phyloP scores from a whole-genome alignment of 2,888 invertebrate species.

The Keiferia lycopersicella region DNA sequence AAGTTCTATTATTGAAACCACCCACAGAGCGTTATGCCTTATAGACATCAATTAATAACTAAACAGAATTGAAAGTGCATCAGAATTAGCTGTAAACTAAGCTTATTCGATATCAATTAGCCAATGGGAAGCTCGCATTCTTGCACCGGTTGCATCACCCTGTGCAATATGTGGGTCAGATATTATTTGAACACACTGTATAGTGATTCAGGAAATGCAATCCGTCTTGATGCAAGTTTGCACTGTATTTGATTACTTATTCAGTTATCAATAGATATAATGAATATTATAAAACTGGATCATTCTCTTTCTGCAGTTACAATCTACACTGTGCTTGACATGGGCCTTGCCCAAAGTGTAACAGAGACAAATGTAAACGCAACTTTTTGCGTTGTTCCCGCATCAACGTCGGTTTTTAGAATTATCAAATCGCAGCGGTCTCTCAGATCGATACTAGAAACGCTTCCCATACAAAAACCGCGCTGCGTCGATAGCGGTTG shows the following conservation, averaged over 20 bases:
- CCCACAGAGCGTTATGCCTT: neutral
- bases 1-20: neutral
- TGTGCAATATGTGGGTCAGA: constrained; percentile 47
- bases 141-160: constrained; percentile 53
- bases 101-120: constrained; percentile 27
- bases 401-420: too few relatives aligned
- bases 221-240: neutral
- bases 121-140: constrained; percentile 36
- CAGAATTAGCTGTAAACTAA: constrained; percentile 14
- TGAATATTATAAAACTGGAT: too few relatives aligned
- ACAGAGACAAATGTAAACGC: too few relatives aligned
- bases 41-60: constrained; percentile 9
- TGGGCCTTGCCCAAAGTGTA: too few relatives aligned
- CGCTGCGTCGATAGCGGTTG: too few relatives aligned
- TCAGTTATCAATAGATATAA: too few relatives aligned
- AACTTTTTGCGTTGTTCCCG: too few relatives aligned
- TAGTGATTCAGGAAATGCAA: constrained; percentile 35
- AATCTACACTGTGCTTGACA: too few relatives aligned
- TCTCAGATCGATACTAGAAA: too few relatives aligned
- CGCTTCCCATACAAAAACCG: too few relatives aligned
- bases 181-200: constrained; percentile 62
- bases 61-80: neutral
- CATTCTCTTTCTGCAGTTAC: too few relatives aligned
- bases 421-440: too few relatives aligned
- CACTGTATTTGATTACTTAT: neutral